These are phyloP conservation scores for Melanophora roralis DNA, from an alignment of 2,888 invertebrate species.

Conservation along the genomic window DNA sequence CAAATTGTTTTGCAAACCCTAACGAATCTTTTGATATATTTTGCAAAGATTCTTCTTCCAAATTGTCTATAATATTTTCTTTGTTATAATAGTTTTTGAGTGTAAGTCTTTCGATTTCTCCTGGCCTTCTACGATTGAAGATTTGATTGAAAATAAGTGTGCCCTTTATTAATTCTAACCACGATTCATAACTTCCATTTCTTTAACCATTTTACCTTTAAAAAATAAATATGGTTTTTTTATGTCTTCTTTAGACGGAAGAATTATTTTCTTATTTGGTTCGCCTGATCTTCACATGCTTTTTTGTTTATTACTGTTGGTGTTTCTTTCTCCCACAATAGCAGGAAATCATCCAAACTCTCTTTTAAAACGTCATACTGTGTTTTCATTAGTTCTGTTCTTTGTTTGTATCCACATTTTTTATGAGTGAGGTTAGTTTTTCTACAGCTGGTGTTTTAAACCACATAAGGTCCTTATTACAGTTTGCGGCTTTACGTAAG, in stretches of 20 bases:
- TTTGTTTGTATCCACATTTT: too few species aligned
- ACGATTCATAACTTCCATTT: neutral
- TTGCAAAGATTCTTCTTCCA: neutral
- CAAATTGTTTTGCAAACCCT: slow-evolving; percentile 21
- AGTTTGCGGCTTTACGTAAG: too few species aligned
- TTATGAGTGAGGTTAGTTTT: too few species aligned
- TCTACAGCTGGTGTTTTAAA: too few species aligned
- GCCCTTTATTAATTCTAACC: slow-evolving; percentile 4
- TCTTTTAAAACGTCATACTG: slow-evolving; percentile 12
- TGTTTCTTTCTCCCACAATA: slow-evolving; percentile 32
- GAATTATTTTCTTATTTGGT: slow-evolving; percentile 13
- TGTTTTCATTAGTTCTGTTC: too few species aligned
- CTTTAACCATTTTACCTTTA: neutral
- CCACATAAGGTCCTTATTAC: too few species aligned
- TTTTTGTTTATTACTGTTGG: slow-evolving; percentile 32
- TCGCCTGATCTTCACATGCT: slow-evolving; percentile 18
- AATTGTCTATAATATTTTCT: slow-evolving; percentile 13
- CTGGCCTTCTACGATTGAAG: slow-evolving; percentile 37
- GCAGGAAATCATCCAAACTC: slow-evolving; percentile 15
- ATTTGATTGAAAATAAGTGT: slow-evolving; percentile 7
- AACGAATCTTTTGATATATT: neutral
- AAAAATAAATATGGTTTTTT: slow-evolving; percentile 2
- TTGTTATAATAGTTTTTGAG: slow-evolving; percentile 19
- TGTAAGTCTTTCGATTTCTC: slow-evolving; percentile 32
- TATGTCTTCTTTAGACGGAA: slow-evolving; percentile 29